Evolutionary conservation across 2,113 vertebrate species (phyloP).

Genomic region (Edolisoma coerulescens): DNA sequence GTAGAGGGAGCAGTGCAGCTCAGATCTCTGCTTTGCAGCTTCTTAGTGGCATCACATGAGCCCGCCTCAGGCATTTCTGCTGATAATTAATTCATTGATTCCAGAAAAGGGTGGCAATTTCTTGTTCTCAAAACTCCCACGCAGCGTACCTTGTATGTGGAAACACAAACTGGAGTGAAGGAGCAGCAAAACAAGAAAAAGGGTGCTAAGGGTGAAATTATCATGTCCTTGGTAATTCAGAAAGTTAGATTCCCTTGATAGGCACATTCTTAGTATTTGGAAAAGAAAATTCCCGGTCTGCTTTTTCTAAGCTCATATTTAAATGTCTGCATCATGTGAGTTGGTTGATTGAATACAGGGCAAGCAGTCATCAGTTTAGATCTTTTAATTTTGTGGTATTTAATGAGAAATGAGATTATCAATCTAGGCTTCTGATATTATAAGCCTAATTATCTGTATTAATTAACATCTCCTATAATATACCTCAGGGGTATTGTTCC

Average conservation of each 20-base stretch:
- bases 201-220: slow-evolving; percentile 43
- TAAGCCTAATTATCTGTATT: slow-evolving; percentile 36
- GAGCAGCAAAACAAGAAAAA: slow-evolving; percentile 56
- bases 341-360: neutral
- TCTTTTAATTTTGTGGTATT: slow-evolving; percentile 39
- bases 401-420: slow-evolving; percentile 47
- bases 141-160: neutral
- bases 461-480: slow-evolving; percentile 31
- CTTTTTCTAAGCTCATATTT: neutral
- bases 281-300: neutral
- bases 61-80: slow-evolving; percentile 44
- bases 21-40: slow-evolving; percentile 28
- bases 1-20: neutral
- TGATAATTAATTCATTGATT: slow-evolving; percentile 38
- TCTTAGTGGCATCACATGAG: slow-evolving; percentile 32
- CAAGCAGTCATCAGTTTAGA: neutral
- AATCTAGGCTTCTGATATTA: slow-evolving; percentile 1
- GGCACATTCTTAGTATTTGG: neutral
- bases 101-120: slow-evolving; percentile 33
- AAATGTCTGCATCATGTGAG: neutral
- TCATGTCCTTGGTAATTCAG: slow-evolving; percentile 13
- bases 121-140: slow-evolving; percentile 60
- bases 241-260: slow-evolving; percentile 7
- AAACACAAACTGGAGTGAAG: slow-evolving; percentile 7
- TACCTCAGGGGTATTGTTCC: neutral